Conservation (phyloP, 2,888 invertebrate species). For the Ptychoptera contaminata region DNA sequence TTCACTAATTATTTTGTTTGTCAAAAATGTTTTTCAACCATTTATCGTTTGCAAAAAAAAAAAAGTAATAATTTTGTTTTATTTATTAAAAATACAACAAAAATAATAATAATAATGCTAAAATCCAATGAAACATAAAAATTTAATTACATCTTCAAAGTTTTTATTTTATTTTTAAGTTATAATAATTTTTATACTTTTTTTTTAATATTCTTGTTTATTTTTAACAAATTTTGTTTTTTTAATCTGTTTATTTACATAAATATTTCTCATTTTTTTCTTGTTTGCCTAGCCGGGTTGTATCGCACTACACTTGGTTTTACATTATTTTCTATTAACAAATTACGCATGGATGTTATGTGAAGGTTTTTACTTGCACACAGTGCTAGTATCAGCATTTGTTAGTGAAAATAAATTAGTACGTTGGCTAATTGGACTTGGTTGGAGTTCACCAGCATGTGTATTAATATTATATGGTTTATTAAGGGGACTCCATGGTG, state of each 20-base stretch:
- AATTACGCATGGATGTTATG: conserved; percentile 97
- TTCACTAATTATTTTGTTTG: not conserved
- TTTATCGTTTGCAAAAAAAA: not conserved
- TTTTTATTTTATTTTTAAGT: not conserved
- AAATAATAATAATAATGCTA: too few relatives aligned
- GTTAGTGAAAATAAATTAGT: conserved; percentile 75
- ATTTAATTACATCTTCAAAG: too few relatives aligned
- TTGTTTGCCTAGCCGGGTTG: conserved; percentile 51
- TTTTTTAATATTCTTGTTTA: not conserved
- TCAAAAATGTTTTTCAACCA: too few relatives aligned
- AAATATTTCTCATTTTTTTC: conserved; percentile 8
- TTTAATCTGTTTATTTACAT: not conserved
- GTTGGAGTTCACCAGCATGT: conserved; percentile 67
- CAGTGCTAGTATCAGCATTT: conserved; percentile 81
- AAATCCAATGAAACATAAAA: not conserved
- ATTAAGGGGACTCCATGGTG: conserved; percentile 41
- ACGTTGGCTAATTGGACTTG: conserved; percentile 64
- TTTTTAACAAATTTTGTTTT: not conserved
- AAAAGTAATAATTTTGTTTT: too few relatives aligned
- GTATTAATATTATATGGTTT: conserved; percentile 49
- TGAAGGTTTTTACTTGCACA: conserved; percentile 87
- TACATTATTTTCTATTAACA: conserved; percentile 78
- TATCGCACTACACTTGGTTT: conserved; percentile 60
- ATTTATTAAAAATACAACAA: not conserved
- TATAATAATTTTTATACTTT: not conserved